Percentiles rank a stretch among this genome's conserved stretches.
These are phyloP conservation scores for Irena cyanogastra DNA, from an alignment of 2,113 vertebrate genomes.

Conservation along the genomic window DNA sequence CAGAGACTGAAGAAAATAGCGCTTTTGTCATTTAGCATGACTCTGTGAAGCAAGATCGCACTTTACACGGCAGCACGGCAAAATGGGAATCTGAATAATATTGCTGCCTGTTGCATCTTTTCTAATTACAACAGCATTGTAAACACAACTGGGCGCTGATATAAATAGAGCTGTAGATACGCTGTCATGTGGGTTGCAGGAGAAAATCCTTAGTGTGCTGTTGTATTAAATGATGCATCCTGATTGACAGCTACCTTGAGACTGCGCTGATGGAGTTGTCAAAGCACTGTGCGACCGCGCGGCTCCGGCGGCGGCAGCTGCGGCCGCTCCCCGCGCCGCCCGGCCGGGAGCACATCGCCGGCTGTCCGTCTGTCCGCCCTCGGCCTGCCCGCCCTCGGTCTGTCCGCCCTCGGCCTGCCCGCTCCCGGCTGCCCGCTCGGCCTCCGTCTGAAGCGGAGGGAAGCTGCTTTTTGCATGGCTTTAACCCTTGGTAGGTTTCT, in stretches of 20 bases:
- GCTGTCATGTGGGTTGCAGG: constrained; percentile 85
- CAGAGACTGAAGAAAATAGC: constrained; percentile 76
- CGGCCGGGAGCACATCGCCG: neutral
- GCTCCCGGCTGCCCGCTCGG: neutral
- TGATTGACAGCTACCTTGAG: constrained; percentile 99
- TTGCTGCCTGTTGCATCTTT: constrained; percentile 82
- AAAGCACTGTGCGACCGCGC: constrained; percentile 80
- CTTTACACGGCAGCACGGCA: constrained; percentile 69
- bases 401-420: no score
- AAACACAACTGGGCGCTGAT: constrained; percentile 80
- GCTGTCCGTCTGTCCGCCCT: neutral
- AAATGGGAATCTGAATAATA: constrained; percentile 73
- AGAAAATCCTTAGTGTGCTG: constrained; percentile 87
- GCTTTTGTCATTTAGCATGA: constrained; percentile 81
- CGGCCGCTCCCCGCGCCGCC: neutral
- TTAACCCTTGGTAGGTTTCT: neutral
- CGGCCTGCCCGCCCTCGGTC: neutral
- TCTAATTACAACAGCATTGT: constrained; percentile 86
- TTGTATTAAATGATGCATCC: constrained; percentile 92
- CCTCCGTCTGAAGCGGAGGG: neutral
- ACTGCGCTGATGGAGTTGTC: constrained; percentile 97
- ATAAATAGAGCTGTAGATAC: constrained; percentile 93
- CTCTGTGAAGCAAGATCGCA: constrained; percentile 76
- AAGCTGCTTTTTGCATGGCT: neutral
- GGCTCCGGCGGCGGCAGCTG: constrained; percentile 78